phyloP scores from a whole-genome alignment of 1,140 invertebrate genomes.

The Panulirus ornatus region DNA sequence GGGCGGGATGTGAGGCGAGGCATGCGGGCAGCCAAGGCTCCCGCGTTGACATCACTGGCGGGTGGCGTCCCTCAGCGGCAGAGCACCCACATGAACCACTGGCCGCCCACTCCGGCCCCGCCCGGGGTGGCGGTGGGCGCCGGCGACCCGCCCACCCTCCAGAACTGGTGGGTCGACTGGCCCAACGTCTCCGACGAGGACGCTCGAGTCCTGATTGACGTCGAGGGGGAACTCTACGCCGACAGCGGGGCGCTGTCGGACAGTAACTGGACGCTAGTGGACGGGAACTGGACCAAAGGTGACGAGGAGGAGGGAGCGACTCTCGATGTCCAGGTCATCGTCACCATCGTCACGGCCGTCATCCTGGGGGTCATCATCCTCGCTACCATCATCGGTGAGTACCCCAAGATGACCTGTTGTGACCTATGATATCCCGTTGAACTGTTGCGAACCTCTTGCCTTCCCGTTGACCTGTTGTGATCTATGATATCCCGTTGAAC shows the following conservation, averaged over 20 bases:
- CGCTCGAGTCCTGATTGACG: not conserved
- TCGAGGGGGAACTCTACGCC: not conserved
- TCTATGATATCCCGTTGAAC: too few relatives aligned
- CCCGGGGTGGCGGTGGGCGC: not conserved
- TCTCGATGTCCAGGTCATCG: not conserved
- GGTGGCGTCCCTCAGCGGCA: not conserved
- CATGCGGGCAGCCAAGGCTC: not conserved
- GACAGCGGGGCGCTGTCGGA: not conserved
- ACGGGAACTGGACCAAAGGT: conserved; percentile 7
- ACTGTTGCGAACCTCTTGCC: too few relatives aligned
- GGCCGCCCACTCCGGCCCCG: not conserved
- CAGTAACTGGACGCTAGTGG: not conserved
- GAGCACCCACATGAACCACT: not conserved
- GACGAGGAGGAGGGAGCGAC: conserved; percentile 1
- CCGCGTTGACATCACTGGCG: not conserved
- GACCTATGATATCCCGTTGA: too few relatives aligned
- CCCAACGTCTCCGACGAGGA: not conserved
- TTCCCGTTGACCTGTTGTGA: too few relatives aligned
- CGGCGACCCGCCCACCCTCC: not conserved
- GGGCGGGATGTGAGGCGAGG: not conserved
- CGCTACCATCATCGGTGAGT: conserved; percentile 63
- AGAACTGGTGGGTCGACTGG: not conserved
- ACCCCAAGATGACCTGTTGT: too few relatives aligned
- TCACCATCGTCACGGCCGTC: conserved; percentile 39
- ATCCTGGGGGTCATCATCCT: conserved; percentile 64